Evolutionary conservation across 92 coral and sea anemone species (phyloP).

Genomic region (Galaxea fascicularis): DNA sequence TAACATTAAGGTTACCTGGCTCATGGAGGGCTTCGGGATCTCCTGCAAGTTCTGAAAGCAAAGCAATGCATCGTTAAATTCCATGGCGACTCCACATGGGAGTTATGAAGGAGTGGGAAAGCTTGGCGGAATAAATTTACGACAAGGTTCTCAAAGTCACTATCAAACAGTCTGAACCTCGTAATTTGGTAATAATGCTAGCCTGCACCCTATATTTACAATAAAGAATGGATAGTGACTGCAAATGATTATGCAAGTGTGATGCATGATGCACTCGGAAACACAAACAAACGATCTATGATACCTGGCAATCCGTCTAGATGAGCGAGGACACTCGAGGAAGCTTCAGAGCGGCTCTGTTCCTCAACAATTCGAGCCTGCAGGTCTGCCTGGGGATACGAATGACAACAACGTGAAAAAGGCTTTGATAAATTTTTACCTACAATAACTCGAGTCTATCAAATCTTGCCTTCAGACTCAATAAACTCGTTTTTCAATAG

Average conservation of each 20-base stretch:
- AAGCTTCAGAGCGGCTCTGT: slow-evolving; percentile 88
- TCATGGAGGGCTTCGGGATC: slow-evolving; percentile 80
- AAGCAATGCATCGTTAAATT: not conserved
- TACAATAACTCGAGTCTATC: not conserved
- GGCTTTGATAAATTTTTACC: not conserved
- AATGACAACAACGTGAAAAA: not conserved
- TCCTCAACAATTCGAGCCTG: slow-evolving; percentile 98
- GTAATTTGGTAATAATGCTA: no score
- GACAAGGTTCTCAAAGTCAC: no score
- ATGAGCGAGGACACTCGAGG: slow-evolving; percentile 73
- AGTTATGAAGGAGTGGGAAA: no score
- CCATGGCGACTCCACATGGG: no score
- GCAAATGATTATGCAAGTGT: no score
- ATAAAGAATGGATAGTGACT: no score
- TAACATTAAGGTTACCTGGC: slow-evolving; percentile 76
- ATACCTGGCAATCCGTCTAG: slow-evolving; percentile 79
- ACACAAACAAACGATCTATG: no score
- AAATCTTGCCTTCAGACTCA: no score
- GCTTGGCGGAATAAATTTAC: no score
- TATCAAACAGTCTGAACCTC: no score
- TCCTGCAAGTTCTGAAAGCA: slow-evolving; percentile 82
- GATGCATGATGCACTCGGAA: not conserved
- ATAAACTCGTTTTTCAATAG: no score
- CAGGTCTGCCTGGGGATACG: slow-evolving; percentile 81
- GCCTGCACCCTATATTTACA: no score